These are phyloP conservation scores for Cryptocephalus primarius DNA, from an alignment of 2,888 invertebrate species.

Conservation along the genomic window DNA sequence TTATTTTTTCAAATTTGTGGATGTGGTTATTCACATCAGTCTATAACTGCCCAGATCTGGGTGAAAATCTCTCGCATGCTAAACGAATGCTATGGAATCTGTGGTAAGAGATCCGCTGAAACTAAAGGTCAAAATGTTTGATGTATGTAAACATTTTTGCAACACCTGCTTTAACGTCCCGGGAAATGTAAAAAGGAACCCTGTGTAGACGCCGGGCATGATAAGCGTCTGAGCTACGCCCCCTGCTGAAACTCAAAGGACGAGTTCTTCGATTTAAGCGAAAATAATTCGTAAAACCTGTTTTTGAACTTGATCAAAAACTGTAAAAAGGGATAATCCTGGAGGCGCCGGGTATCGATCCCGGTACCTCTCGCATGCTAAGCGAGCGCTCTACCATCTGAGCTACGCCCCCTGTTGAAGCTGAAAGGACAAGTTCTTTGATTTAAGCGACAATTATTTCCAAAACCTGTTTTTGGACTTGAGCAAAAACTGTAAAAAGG, in stretches of 20 bases:
- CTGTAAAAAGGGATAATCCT: conserved; percentile 5
- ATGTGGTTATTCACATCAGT: too few relatives aligned
- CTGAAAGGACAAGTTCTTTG: too few relatives aligned
- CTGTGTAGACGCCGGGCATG: conserved; percentile 33
- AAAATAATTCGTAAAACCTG: background rate
- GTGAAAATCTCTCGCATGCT: conserved; percentile 35
- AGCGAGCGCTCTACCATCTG: conserved; percentile 33
- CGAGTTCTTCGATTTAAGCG: too few relatives aligned
- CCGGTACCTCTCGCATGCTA: conserved; percentile 35
- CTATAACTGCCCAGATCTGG: too few relatives aligned
- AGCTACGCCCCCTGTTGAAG: conserved; percentile 24
- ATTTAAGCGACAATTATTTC: too few relatives aligned
- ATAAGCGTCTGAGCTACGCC: conserved; percentile 31
- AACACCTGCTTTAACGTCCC: too few relatives aligned
- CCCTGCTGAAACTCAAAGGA: too few relatives aligned
- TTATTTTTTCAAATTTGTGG: too few relatives aligned
- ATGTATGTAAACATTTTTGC: too few relatives aligned
- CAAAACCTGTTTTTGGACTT: background rate
- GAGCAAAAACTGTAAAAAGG: background rate
- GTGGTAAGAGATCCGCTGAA: too few relatives aligned
- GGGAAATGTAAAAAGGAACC: background rate
- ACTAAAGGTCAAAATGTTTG: too few relatives aligned
- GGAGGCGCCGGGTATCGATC: conserved; percentile 34
- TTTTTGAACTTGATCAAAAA: background rate
- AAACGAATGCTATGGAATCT: conserved; percentile 34